phyloP scores from a whole-genome alignment of 2,113 vertebrate species.

The Limnothrissa miodon region DNA sequence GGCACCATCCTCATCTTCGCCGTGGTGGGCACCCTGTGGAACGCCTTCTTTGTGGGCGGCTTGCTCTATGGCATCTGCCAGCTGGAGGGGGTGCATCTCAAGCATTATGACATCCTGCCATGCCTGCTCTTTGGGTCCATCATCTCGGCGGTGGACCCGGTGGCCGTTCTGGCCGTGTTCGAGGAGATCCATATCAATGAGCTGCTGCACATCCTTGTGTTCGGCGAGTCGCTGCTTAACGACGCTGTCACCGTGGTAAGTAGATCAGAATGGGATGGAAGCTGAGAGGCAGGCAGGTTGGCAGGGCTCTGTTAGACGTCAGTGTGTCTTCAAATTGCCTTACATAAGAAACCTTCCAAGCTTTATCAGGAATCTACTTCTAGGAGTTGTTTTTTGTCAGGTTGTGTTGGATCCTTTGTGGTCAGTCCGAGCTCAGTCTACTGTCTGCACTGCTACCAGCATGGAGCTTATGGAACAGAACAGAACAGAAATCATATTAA shows the following conservation, averaged over 20 bases:
- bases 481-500: background rate
- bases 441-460: too few species aligned
- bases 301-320: background rate
- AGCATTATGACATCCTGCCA: slow-evolving; percentile 77
- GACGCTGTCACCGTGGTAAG: slow-evolving; percentile 96
- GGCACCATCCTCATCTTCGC: slow-evolving; percentile 98
- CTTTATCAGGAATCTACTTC: background rate
- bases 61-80: slow-evolving; percentile 86
- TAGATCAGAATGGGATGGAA: background rate
- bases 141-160: slow-evolving; percentile 94
- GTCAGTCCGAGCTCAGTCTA: background rate
- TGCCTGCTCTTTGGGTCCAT: slow-evolving; percentile 93
- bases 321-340: background rate
- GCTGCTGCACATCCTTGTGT: slow-evolving; percentile 94
- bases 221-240: slow-evolving; percentile 94
- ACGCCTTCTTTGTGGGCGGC: slow-evolving; percentile 89
- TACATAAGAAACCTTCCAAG: background rate
- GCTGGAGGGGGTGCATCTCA: slow-evolving; percentile 67
- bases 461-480: background rate
- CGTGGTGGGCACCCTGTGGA: slow-evolving; percentile 95
- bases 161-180: slow-evolving; percentile 94
- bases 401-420: background rate
- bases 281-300: background rate
- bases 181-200: slow-evolving; percentile 99
- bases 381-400: background rate